Base-by-base conservation (phyloP, 2,888 invertebrate species). In the Cheilosia scutellata region DNA sequence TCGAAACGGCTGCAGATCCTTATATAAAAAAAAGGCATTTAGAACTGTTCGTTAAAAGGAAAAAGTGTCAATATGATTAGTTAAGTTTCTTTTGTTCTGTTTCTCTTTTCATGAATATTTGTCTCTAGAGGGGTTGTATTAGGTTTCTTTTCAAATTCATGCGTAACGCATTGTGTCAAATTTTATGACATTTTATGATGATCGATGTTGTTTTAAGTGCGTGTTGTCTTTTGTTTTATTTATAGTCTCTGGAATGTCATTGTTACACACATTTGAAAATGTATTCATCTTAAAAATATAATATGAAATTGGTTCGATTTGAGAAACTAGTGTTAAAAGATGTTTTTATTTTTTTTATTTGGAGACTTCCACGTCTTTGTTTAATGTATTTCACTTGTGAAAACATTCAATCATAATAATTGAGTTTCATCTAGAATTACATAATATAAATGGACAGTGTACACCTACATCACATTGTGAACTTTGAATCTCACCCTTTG, bases 11-110 rank as follows among this genome's bases (percentile, higher is more conserved):
- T 58, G 83, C 63, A 74, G 79, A 62, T 78, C 47, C 16, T 51
- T 57, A 16, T 9, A 40, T 25, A 42, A 4, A 47, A 3, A n/a
- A 13, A 47, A 20, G 16, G 16, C 3, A 20, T 47, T 47, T 20
- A 2, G 4, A 11, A 11, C 4, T 37, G 11, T 37, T 37, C 11
- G 37, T 37, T 37, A 4, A 11, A 37, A 37, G 37, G 11, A 4
- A 11, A 37, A 37, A 11, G 57, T 75, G 70, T 29, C 58, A 75
- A 80, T 60, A 58, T 71, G 84, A 84, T 76, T 75, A 63, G 74
- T 66, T 51, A 51, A 37, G 53, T 25, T 47, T 4, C 27, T 44
- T 20, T 57, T 68, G 42, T 70, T 70, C 37, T 13, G 13, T 11
- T 29, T 62, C 20, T 33, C 37, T 2, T 42, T 29, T 51, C 11